Evolutionary conservation across 2,113 vertebrate species (phyloP).

Genomic region (Melanotaenia duboulayi): DNA sequence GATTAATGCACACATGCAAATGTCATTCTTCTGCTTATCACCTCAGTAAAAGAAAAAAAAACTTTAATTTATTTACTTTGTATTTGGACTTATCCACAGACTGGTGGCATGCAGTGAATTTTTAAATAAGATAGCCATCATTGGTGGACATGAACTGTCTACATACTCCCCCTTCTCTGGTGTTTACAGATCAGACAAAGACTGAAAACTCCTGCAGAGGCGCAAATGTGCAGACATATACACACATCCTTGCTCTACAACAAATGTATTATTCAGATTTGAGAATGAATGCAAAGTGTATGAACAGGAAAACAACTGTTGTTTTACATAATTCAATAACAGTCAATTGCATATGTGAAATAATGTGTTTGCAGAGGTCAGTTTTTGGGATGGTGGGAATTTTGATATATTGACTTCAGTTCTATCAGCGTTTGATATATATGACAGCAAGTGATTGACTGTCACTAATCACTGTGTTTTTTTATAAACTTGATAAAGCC

Average conservation of each 20-base stretch:
- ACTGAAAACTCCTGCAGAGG: slow-evolving; percentile 19
- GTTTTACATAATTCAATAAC: slow-evolving; percentile 19
- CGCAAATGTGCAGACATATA: slow-evolving; percentile 24
- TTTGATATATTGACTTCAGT: background rate
- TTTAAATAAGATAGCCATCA: slow-evolving; percentile 20
- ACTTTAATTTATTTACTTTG: background rate
- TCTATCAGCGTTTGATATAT: background rate
- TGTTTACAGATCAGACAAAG: slow-evolving; percentile 50
- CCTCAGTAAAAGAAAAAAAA: background rate
- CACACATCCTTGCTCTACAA: background rate
- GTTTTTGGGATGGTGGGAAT: background rate
- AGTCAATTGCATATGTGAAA: background rate
- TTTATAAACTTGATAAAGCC: background rate
- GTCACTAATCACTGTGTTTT: background rate
- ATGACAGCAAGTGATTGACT: background rate
- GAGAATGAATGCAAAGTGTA: background rate
- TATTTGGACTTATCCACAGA: background rate
- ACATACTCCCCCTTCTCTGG: slow-evolving; percentile 21
- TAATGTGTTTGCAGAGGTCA: background rate
- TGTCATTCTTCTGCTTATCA: background rate
- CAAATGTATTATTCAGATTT: slow-evolving; percentile 32
- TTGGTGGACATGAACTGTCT: slow-evolving; percentile 10
- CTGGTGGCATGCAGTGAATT: background rate
- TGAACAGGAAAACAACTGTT: background rate
- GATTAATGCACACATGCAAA: background rate